phyloP scores from a whole-genome alignment of 2,888 invertebrate species.

The Limnephilus lunatus region DNA sequence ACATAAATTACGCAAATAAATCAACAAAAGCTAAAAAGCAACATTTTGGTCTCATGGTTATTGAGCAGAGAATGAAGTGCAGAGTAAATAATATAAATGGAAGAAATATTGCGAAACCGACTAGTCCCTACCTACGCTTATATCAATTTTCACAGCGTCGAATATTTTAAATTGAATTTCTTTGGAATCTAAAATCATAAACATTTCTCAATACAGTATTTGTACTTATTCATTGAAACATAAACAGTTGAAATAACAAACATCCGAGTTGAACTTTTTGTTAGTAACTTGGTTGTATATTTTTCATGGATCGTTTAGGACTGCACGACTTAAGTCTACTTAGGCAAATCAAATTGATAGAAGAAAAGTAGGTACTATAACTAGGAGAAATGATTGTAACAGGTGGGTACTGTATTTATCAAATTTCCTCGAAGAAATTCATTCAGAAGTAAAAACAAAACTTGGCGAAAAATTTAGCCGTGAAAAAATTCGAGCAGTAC shows the following conservation, averaged over 20 bases:
- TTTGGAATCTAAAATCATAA: neutral
- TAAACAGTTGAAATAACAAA: neutral
- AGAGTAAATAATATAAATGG: neutral
- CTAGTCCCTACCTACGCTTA: neutral
- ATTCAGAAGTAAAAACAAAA: neutral
- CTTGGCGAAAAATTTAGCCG: too few species aligned
- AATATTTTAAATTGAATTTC: neutral
- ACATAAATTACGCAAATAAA: neutral
- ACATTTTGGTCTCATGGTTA: neutral
- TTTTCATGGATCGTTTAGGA: neutral
- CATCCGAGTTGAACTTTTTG: neutral
- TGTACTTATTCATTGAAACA: neutral
- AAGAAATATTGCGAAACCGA: neutral
- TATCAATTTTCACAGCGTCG: neutral
- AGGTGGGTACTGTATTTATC: neutral
- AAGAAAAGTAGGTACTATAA: neutral
- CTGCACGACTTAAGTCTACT: neutral
- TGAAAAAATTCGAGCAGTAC: too few species aligned
- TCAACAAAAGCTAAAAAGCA: neutral
- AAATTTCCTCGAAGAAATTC: neutral
- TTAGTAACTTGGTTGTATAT: neutral
- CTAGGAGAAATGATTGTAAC: too few species aligned
- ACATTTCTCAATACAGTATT: neutral
- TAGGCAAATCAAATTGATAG: neutral
- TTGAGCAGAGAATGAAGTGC: neutral